Evolutionary conservation across 2,797 vertebrate species (phyloP), one percentile per base, ranked within the genome.

Genomic region (Orestias chungarensis): DNA sequence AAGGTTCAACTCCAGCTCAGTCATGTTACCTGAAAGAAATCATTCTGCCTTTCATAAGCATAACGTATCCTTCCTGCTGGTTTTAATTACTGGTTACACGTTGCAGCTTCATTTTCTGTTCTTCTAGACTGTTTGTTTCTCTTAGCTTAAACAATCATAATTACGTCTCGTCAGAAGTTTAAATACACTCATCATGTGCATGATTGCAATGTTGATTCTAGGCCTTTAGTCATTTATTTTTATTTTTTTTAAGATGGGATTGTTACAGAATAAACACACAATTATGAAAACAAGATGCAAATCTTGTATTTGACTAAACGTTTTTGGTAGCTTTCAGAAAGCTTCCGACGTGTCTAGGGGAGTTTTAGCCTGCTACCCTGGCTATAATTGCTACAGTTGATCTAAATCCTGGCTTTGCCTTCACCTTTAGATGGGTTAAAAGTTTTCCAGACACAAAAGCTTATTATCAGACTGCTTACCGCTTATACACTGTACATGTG

Each of bases 41-140:
- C 87, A 70, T 81, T 82, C 72, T 84, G 76, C 85, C 73, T 86
- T 68, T 73, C 75, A 87, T 70, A 87, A 89, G 83, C 73, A 82
- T 57, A 81, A 80, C 64, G 78, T 80, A 75, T 86, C 43, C 27
- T 52, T 52, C 33, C 35, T 66, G 64, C 20, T 47, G 43, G n/a
- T 33, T 52, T 52, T 52, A 17, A 52, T 54, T 7, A n/a, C 29
- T 27, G 18, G 23, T 25, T 49, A 38, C 2, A 52, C 40, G 50
- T 67, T 38, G 31, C 33, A 38, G 17, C 12, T 67, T 67, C 23
- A 25, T 15, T 66, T 31, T 65, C 14, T 11, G 33, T n/a, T 35
- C 20, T 49, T 31, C 18, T 49, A 47, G 38, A 14, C 10, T 46
- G 43, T 3, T n/a, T n/a, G 44, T 35, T 50, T 7, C 12, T 50